phyloP scores from a whole-genome alignment of 1,140 invertebrate species.

The Coenobita brevimanus region DNA sequence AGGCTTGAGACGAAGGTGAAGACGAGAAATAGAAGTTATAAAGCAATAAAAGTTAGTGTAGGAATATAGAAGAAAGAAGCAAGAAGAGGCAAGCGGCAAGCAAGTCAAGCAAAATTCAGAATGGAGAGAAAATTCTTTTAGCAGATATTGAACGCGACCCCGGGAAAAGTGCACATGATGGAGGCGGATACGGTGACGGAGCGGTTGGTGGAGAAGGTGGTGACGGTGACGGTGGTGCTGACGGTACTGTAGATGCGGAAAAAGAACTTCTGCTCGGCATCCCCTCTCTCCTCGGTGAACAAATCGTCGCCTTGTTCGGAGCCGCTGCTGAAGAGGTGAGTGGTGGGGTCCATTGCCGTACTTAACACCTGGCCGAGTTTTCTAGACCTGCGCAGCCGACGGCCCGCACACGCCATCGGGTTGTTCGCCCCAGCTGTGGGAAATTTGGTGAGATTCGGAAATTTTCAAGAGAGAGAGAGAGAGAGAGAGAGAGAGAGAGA shows the following conservation, averaged over 20 bases:
- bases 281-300: neutral
- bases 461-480: no score
- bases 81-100: neutral
- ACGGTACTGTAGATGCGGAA: slow-evolving; percentile 34
- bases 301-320: neutral
- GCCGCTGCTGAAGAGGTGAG: neutral
- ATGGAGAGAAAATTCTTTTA: neutral
- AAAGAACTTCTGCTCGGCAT: neutral
- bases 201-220: slow-evolving; percentile 54
- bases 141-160: neutral
- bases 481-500: no score
- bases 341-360: no score
- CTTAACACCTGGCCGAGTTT: neutral
- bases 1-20: neutral
- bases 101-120: neutral
- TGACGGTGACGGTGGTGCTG: slow-evolving; percentile 43
- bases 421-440: no score
- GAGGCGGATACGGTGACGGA: slow-evolving; percentile 36
- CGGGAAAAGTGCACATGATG: slow-evolving; percentile 20
- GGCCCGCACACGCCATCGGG: neutral
- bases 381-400: neutral
- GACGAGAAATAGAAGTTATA: neutral
- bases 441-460: no score
- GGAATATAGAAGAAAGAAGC: neutral
- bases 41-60: neutral